A percentile compares a stretch with the other conserved stretches of the same genome.
phyloP scores from a whole-genome alignment of 2,888 invertebrate species.

The Erynnis tages region DNA sequence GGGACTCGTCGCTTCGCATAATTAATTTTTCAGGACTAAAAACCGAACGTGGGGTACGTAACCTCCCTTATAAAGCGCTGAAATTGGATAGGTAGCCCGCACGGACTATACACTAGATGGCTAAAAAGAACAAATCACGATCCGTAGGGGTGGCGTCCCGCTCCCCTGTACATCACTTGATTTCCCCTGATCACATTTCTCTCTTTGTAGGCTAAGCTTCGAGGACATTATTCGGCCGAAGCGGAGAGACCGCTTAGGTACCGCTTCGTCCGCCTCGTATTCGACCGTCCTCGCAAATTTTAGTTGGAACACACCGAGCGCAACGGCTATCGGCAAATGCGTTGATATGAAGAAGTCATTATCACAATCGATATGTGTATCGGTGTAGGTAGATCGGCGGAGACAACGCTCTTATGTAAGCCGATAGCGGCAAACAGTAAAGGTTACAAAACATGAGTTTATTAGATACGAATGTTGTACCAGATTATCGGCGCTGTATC shows the following conservation, averaged over 20 bases:
- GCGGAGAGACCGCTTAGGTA: neutral
- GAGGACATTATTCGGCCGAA: neutral
- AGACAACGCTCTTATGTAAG: constrained; percentile 60
- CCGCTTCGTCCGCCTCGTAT: constrained; percentile 1
- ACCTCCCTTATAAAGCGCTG: constrained; percentile 34
- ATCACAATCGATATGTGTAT: constrained; percentile 36
- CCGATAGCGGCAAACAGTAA: constrained; percentile 74
- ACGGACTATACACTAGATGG: constrained; percentile 43
- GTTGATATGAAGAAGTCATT: constrained; percentile 35
- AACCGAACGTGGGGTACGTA: constrained; percentile 28
- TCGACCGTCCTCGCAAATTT: constrained; percentile 39
- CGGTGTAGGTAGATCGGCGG: constrained; percentile 55
- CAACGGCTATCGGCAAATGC: constrained; percentile 43
- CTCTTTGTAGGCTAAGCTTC: constrained; percentile 14
- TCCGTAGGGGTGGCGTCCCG: constrained; percentile 4
- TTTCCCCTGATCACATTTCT: constrained; percentile 12
- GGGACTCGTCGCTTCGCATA: constrained; percentile 39
- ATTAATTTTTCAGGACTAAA: constrained; percentile 51
- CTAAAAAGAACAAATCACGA: constrained; percentile 39
- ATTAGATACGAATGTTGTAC: constrained; percentile 74
- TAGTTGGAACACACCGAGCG: neutral
- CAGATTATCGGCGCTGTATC: constrained; percentile 61
- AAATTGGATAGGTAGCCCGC: constrained; percentile 40
- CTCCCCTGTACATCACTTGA: constrained; percentile 6
- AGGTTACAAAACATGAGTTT: constrained; percentile 73